Conservation (phyloP, 23 tunicate species). For the Trididemnum clinides region DNA sequence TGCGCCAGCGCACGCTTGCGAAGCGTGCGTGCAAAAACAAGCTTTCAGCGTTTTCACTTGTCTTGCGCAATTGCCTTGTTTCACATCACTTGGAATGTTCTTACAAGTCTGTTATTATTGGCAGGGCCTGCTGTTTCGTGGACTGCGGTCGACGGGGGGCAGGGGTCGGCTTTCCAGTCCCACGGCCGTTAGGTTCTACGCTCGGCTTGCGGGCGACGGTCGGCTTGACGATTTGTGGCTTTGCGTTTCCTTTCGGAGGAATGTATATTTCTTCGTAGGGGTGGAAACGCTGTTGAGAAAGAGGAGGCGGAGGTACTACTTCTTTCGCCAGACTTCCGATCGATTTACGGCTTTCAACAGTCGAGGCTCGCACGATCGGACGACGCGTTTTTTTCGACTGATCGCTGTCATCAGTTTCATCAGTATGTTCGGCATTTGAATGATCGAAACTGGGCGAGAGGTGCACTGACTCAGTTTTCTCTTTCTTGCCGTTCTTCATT, state of each 20-base stretch:
- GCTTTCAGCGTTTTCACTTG: too few species aligned
- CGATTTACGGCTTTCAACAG: neutral
- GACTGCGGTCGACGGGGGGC: constrained; percentile 59
- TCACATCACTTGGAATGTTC: too few species aligned
- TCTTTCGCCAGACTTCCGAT: neutral
- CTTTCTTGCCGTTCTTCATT: constrained; percentile 1
- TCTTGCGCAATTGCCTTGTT: too few species aligned
- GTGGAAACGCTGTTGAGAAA: constrained; percentile 53
- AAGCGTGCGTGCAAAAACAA: too few species aligned
- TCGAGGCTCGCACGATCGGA: neutral
- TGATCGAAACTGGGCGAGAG: neutral
- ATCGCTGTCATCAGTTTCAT: neutral
- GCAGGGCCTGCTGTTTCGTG: constrained; percentile 1
- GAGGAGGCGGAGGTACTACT: constrained; percentile 1
- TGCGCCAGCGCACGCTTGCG: too few species aligned
- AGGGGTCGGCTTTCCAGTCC: constrained; percentile 44
- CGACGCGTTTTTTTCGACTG: neutral
- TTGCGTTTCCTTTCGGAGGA: constrained; percentile 26
- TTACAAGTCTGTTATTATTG: constrained; percentile 44
- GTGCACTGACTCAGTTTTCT: neutral
- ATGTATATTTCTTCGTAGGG: constrained; percentile 79
- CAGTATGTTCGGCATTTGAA: neutral
- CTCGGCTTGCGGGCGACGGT: constrained; percentile 49
- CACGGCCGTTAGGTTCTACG: neutral
- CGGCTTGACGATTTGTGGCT: constrained; percentile 29